Evolutionary conservation across 2,113 vertebrate species (phyloP).

Genomic region (Sebastes fasciatus): DNA sequence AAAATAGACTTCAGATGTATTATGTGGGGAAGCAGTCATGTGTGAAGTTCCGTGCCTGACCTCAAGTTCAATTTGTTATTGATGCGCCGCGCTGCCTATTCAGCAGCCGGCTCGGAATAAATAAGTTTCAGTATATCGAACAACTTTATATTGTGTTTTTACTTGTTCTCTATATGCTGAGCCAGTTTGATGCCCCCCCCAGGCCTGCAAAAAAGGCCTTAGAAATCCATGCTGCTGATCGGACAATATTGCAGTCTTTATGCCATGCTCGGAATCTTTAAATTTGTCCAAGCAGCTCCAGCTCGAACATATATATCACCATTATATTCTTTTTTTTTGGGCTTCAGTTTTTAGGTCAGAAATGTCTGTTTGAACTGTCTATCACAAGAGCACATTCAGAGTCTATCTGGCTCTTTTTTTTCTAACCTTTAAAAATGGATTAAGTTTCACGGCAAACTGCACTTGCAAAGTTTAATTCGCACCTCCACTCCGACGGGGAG

Average conservation of each 20-base stretch:
- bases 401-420: background rate
- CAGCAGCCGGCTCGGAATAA: constrained; percentile 27
- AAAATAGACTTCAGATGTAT: constrained; percentile 58
- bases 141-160: constrained; percentile 43
- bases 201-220: constrained; percentile 24
- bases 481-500: constrained; percentile 40
- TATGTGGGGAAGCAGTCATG: constrained; percentile 37
- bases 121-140: constrained; percentile 31
- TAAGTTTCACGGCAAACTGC: constrained; percentile 23
- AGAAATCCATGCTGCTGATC: constrained; percentile 31
- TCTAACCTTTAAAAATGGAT: constrained; percentile 38
- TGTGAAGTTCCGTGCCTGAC: constrained; percentile 52
- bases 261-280: constrained; percentile 12
- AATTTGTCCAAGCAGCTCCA: constrained; percentile 10
- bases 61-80: constrained; percentile 58
- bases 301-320: constrained; percentile 16
- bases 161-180: constrained; percentile 41
- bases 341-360: constrained; percentile 9
- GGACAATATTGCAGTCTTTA: constrained; percentile 21
- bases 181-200: constrained; percentile 24
- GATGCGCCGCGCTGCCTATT: constrained; percentile 34
- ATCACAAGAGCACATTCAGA: constrained; percentile 6
- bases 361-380: constrained; percentile 24
- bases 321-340: background rate
- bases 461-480: constrained; percentile 49